Conservation (phyloP, 2,888 invertebrate species). For the Rambutsinella grinnellia region DNA sequence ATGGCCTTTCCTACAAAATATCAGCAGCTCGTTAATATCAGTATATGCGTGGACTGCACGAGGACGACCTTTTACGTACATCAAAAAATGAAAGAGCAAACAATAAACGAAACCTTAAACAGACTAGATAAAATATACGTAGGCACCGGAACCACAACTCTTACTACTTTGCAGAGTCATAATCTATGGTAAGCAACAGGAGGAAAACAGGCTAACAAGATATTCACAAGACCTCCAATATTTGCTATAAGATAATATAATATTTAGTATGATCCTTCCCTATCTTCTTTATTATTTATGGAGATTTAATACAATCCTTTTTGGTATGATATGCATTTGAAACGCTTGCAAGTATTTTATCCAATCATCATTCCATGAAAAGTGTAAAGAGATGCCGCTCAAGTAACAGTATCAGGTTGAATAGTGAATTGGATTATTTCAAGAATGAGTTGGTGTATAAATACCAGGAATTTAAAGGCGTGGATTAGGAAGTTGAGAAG, state of each 20-base stretch:
- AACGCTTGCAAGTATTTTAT: not conserved
- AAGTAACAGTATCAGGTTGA: too few relatives aligned
- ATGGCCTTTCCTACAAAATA: constrained; percentile 15
- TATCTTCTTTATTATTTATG: not conserved
- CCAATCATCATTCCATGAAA: not conserved
- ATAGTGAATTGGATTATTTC: too few relatives aligned
- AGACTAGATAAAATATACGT: not conserved
- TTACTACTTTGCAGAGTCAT: not conserved
- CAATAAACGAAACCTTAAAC: constrained; percentile 24
- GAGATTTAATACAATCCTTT: not conserved
- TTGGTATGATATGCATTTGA: not conserved
- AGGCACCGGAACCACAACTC: not conserved
- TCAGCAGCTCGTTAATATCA: constrained; percentile 27
- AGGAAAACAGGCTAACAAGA: not conserved
- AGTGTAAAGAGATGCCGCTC: not conserved
- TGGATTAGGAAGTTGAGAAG: too few relatives aligned
- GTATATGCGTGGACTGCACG: not conserved
- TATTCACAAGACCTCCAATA: not conserved
- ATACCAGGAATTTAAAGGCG: not conserved
- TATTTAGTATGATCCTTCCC: not conserved
- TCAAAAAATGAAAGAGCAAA: constrained; percentile 51
- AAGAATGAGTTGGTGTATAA: not conserved
- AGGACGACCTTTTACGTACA: constrained; percentile 26
- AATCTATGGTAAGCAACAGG: constrained; percentile 3
- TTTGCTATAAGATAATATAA: not conserved